phyloP scores from a whole-genome alignment of 1,140 invertebrate genomes.

The Teleopsis dalmanni region DNA sequence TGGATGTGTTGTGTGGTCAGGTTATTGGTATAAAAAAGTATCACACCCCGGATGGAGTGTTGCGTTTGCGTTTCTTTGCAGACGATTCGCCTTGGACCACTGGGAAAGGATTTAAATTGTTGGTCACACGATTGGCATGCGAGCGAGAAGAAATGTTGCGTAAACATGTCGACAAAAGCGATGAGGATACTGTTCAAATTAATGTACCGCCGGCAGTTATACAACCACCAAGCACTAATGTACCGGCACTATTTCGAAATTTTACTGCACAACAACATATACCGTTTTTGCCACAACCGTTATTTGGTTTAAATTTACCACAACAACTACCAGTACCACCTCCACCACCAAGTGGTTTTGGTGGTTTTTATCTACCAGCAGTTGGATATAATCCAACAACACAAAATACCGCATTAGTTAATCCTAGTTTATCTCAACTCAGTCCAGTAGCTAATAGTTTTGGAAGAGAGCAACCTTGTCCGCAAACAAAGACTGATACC shows the following conservation, averaged over 20 bases:
- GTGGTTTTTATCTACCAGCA: not conserved
- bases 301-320: slow-evolving; percentile 11
- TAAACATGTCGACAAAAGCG: slow-evolving; percentile 9
- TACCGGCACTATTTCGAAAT: slow-evolving; percentile 17
- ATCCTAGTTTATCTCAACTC: no score
- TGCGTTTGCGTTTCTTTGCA: slow-evolving; percentile 41
- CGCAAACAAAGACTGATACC: no score
- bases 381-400: not conserved
- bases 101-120: slow-evolving; percentile 48
- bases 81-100: slow-evolving; percentile 37
- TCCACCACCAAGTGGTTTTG: slow-evolving; percentile 7
- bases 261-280: slow-evolving; percentile 12
- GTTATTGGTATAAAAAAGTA: slow-evolving; percentile 46
- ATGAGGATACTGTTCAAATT: slow-evolving; percentile 27
- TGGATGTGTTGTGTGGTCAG: slow-evolving; percentile 47
- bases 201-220: slow-evolving; percentile 19
- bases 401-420: not conserved
- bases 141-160: slow-evolving; percentile 27
- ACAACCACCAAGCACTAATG: slow-evolving; percentile 5
- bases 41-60: slow-evolving; percentile 43
- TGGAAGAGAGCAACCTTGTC: no score
- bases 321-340: slow-evolving; percentile 10
- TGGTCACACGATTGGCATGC: slow-evolving; percentile 47
- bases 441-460: no score
- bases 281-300: slow-evolving; percentile 1